These are phyloP conservation scores for Spisula solida DNA, from an alignment of 2,888 invertebrate species.

Conservation along the genomic window DNA sequence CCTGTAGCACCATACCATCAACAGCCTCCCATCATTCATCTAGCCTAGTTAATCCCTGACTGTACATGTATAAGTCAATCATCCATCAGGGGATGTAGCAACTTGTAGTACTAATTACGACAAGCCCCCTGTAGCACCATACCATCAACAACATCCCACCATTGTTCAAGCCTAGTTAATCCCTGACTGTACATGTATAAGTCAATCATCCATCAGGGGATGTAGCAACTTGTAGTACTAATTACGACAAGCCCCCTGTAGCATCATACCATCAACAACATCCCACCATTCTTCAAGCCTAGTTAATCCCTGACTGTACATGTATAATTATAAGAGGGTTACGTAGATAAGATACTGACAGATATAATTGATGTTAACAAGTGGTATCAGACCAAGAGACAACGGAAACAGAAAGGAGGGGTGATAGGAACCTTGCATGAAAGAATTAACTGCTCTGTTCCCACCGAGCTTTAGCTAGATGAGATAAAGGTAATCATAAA, in stretches of 20 bases:
- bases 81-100: too few species aligned
- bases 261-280: not conserved
- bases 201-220: too few species aligned
- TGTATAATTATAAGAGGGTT: not conserved
- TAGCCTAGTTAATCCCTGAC: too few species aligned
- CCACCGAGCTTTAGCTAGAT: not conserved
- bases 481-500: not conserved
- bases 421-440: slow-evolving; percentile 5
- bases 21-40: too few species aligned
- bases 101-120: too few species aligned
- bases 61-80: too few species aligned
- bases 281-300: not conserved
- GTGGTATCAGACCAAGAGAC: not conserved
- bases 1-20: too few species aligned
- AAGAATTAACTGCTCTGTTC: not conserved
- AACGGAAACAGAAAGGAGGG: not conserved
- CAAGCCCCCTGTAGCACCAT: not conserved
- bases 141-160: not conserved
- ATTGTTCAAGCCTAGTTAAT: not conserved
- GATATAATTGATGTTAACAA: not conserved
- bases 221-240: too few species aligned
- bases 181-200: too few species aligned
- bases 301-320: not conserved
- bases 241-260: not conserved
- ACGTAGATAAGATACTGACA: not conserved